These are phyloP conservation scores for Antrozous pallidus DNA, from an alignment of 2,797 vertebrate genomes.

Conservation along the genomic window DNA sequence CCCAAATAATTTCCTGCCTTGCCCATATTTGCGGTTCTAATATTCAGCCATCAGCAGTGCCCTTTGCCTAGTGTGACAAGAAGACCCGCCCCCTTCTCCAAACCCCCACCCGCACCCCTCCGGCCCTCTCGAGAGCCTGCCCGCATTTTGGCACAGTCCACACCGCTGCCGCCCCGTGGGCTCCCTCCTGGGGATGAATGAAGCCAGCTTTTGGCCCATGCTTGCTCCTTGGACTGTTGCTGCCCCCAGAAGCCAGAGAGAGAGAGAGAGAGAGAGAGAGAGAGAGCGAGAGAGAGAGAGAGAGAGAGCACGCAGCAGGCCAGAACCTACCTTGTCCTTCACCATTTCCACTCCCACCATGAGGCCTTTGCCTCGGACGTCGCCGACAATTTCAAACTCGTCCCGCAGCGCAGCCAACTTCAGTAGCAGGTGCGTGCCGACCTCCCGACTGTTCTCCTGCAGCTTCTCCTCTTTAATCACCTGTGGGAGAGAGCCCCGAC, in stretches of 20 bases:
- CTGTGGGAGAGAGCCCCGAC: conserved; percentile 77
- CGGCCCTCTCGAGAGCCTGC: neutral
- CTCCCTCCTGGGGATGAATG: neutral
- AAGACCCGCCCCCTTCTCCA: neutral
- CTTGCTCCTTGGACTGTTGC: neutral
- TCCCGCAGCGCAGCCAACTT: conserved; percentile 91
- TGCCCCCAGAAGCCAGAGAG: neutral
- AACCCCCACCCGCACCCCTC: neutral
- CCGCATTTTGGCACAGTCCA: neutral
- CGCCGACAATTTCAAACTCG: conserved; percentile 92
- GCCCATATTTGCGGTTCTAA: neutral
- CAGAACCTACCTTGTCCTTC: conserved; percentile 89
- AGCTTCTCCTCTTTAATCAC: conserved; percentile 88
- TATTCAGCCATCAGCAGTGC: neutral
- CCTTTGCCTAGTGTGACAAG: neutral
- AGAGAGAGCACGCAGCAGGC: too few relatives aligned
- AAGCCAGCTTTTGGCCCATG: neutral
- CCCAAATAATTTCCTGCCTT: neutral
- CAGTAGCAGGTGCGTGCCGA: conserved; percentile 90
- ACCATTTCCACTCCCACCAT: conserved; percentile 97
- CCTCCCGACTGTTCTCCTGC: conserved; percentile 86
- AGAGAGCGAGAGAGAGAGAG: neutral
- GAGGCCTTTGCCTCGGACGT: conserved; percentile 96
- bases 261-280: neutral
- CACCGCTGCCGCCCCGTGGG: too few relatives aligned